Percentiles rank a stretch among this genome's conserved stretches.
Evolutionary conservation across 2,797 vertebrate genomes (phyloP).

Genomic region (Hybognathus amarus): DNA sequence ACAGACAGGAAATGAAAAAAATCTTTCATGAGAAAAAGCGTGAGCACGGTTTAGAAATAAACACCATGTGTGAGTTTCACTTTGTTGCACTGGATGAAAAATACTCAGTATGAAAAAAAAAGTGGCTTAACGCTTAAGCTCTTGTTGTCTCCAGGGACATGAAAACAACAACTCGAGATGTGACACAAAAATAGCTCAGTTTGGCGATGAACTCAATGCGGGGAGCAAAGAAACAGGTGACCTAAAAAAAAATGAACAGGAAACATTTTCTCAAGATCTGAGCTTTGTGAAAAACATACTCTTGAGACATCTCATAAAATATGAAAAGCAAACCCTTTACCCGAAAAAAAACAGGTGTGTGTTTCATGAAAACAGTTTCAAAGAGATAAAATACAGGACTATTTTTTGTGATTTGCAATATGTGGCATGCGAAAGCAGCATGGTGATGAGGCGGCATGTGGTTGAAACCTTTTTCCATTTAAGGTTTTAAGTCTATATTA

Average conservation of each 20-base stretch:
- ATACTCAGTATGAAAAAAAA: slow-evolving; percentile 45
- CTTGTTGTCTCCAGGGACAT: slow-evolving; percentile 47
- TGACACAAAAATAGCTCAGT: slow-evolving; percentile 55
- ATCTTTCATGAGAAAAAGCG: slow-evolving; percentile 51
- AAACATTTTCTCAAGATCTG: slow-evolving; percentile 53
- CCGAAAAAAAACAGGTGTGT: slow-evolving; percentile 7
- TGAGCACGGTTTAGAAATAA: slow-evolving; percentile 50
- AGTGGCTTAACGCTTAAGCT: slow-evolving; percentile 47
- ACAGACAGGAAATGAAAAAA: slow-evolving; percentile 52
- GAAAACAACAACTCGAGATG: slow-evolving; percentile 54
- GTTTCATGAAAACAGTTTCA: slow-evolving; percentile 39
- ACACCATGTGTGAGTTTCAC: slow-evolving; percentile 56
- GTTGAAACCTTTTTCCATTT: slow-evolving; percentile 70
- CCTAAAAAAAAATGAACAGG: slow-evolving; percentile 55
- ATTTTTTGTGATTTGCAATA: slow-evolving; percentile 25
- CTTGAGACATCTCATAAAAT: slow-evolving; percentile 36
- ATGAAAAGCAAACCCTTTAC: slow-evolving; percentile 35
- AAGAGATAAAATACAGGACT: slow-evolving; percentile 33
- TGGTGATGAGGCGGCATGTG: slow-evolving; percentile 54
- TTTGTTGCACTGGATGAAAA: slow-evolving; percentile 52
- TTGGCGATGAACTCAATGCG: slow-evolving; percentile 47
- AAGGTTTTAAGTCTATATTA: slow-evolving; percentile 70
- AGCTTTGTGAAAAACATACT: slow-evolving; percentile 51
- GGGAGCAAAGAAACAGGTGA: slow-evolving; percentile 51
- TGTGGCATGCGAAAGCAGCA: slow-evolving; percentile 59